phyloP scores from a whole-genome alignment of 2,113 vertebrate genomes.

The Vidua macroura region DNA sequence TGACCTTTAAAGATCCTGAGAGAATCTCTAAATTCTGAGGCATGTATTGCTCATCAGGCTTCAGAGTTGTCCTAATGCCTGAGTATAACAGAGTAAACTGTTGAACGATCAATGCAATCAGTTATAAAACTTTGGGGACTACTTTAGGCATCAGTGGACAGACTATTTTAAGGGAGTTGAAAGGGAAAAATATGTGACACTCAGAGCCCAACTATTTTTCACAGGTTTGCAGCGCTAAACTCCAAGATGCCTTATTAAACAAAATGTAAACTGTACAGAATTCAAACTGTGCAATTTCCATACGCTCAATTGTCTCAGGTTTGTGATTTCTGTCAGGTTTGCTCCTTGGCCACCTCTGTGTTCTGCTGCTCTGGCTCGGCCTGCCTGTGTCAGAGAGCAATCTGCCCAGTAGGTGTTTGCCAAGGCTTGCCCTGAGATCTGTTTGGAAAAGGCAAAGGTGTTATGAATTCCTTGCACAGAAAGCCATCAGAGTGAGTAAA shows the following conservation, averaged over 20 bases:
- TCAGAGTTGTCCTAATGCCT: neutral
- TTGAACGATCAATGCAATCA: accelerated
- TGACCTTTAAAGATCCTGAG: neutral
- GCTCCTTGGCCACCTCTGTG: neutral
- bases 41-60: neutral
- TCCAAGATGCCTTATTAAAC: neutral
- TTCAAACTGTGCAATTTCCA: neutral
- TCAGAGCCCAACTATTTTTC: neutral
- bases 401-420: neutral
- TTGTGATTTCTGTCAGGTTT: neutral
- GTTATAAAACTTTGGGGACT: neutral
- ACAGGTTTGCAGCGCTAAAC: neutral
- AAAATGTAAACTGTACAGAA: neutral
- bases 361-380: neutral
- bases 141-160: neutral
- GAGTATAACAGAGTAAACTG: neutral
- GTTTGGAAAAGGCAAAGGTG: neutral
- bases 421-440: neutral
- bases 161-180: neutral
- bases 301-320: neutral
- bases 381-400: neutral
- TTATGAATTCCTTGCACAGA: neutral
- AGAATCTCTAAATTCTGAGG: neutral
- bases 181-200: neutral
- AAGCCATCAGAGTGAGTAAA: neutral